These are phyloP conservation scores for Sinocyclocheilus maitianheensis DNA, from an alignment of 2,113 vertebrate species.

Conservation along the genomic window DNA sequence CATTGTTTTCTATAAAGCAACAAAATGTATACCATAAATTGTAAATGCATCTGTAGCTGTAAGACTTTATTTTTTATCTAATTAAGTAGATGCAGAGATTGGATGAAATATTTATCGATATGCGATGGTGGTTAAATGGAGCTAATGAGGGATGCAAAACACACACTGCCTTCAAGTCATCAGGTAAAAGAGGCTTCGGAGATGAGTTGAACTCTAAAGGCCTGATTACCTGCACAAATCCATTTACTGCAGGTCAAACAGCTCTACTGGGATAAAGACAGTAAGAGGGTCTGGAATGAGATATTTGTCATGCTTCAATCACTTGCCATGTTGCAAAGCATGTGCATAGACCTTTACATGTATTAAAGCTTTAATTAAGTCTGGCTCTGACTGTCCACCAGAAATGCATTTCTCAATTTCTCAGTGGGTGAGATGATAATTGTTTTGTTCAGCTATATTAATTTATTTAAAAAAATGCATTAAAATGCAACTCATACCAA, in stretches of 20 bases:
- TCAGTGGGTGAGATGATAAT: background rate
- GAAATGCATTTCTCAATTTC: background rate
- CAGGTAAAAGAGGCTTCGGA: conserved; percentile 13
- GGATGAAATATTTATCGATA: conserved; percentile 8
- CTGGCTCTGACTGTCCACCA: background rate
- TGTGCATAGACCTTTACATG: background rate
- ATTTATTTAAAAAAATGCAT: background rate
- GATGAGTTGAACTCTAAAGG: conserved; percentile 16
- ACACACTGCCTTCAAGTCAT: conserved; percentile 23
- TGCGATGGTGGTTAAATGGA: conserved; percentile 17
- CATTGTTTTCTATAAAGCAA: background rate
- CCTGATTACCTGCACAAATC: conserved; percentile 18
- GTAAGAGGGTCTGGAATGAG: background rate
- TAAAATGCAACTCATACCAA: background rate
- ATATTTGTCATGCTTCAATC: conserved; percentile 23
- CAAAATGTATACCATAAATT: background rate
- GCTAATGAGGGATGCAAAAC: conserved; percentile 13
- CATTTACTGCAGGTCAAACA: conserved; percentile 39
- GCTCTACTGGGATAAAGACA: conserved; percentile 1
- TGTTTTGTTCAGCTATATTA: background rate
- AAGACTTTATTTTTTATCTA: background rate
- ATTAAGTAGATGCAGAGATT: conserved; percentile 21
- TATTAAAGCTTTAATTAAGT: conserved; percentile 12
- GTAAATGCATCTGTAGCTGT: background rate
- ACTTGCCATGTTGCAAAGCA: background rate